Percentiles rank a stretch among this genome's conserved stretches.
These are phyloP conservation scores for Heterotilapia buettikoferi DNA, from an alignment of 2,113 vertebrate genomes.

Conservation along the genomic window DNA sequence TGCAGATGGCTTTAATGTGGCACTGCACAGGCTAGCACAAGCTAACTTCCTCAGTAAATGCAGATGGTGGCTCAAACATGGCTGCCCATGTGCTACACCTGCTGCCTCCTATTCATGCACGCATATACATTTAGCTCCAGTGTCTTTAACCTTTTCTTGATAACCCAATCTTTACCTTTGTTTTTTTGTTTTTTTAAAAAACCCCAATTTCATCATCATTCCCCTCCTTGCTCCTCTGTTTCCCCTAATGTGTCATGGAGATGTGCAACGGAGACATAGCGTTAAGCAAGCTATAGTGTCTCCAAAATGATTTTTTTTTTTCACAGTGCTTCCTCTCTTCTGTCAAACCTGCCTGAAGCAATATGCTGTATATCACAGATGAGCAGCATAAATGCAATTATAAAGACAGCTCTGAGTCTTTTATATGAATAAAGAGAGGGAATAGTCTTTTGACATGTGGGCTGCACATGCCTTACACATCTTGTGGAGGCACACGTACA, in stretches of 20 bases:
- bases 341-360: slow-evolving; percentile 39
- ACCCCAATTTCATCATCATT: background rate
- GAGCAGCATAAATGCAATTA: slow-evolving; percentile 52
- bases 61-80: slow-evolving; percentile 34
- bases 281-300: background rate
- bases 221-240: background rate
- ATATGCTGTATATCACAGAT: slow-evolving; percentile 39
- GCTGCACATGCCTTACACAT: slow-evolving; percentile 35
- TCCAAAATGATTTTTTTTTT: background rate
- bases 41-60: slow-evolving; percentile 19
- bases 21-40: slow-evolving; percentile 15
- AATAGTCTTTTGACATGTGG: slow-evolving; percentile 43
- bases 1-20: slow-evolving; percentile 8
- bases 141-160: background rate
- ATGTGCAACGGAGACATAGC: background rate
- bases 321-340: slow-evolving; percentile 6
- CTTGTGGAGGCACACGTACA: slow-evolving; percentile 11
- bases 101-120: slow-evolving; percentile 10
- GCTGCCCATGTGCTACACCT: slow-evolving; percentile 34
- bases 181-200: background rate
- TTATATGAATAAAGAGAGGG: slow-evolving; percentile 53
- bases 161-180: background rate
- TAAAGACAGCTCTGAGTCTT: slow-evolving; percentile 42
- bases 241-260: background rate
- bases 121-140: background rate